Percentiles rank a stretch among this genome's conserved stretches.
phyloP scores from a whole-genome alignment of 2,888 invertebrate species.

The Bellardia pandia region DNA sequence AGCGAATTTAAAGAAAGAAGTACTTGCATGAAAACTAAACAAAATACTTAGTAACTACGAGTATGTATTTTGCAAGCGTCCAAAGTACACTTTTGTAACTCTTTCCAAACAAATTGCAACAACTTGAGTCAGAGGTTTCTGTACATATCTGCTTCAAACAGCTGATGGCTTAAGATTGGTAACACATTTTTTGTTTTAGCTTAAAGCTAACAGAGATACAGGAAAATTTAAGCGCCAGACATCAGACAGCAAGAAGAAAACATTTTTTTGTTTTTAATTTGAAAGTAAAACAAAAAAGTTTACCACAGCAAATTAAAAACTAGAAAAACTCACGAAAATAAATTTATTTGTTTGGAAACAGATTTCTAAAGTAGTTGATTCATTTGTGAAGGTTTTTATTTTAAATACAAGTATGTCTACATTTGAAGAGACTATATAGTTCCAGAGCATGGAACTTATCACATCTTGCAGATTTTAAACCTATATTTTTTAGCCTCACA shows the following conservation, averaged over 20 bases:
- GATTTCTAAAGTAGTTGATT: background rate
- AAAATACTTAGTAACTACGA: slow-evolving; percentile 24
- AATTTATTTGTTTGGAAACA: slow-evolving; percentile 21
- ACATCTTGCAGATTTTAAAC: no score
- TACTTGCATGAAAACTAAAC: slow-evolving; percentile 16
- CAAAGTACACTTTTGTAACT: slow-evolving; percentile 52
- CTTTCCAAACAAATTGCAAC: slow-evolving; percentile 21
- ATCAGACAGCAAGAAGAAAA: slow-evolving; percentile 35
- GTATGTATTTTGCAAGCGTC: slow-evolving; percentile 43
- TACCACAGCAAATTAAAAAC: slow-evolving; percentile 16
- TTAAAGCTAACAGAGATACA: slow-evolving; percentile 39
- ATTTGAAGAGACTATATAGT: no score
- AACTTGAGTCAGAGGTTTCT: background rate
- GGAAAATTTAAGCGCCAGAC: slow-evolving; percentile 46
- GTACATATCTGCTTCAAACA: slow-evolving; percentile 42
- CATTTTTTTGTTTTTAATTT: background rate
- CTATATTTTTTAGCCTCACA: no score
- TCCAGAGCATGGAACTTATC: no score
- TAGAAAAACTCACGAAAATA: slow-evolving; percentile 25
- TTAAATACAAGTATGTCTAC: no score
- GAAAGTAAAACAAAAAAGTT: slow-evolving; percentile 3
- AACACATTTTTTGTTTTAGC: slow-evolving; percentile 77
- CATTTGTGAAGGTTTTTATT: no score
- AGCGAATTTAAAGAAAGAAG: slow-evolving; percentile 24
- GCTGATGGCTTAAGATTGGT: slow-evolving; percentile 76